A percentile compares a stretch with the other conserved stretches of the same genome.
These are phyloP conservation scores for Chymomyza costata DNA, from an alignment of 1,140 invertebrate species.

Conservation along the genomic window DNA sequence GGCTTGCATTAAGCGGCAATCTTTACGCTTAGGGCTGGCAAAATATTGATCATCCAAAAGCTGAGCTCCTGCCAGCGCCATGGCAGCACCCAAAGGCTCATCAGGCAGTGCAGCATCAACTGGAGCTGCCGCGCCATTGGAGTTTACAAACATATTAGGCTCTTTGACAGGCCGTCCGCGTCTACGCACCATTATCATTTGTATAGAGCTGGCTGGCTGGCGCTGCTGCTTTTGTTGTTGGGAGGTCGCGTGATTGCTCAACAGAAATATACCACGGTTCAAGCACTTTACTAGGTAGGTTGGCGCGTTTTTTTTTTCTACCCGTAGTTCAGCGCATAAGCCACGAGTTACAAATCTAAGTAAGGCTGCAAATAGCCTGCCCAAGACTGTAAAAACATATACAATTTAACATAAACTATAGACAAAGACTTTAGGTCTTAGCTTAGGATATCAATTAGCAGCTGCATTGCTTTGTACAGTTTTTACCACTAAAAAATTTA, in stretches of 20 bases:
- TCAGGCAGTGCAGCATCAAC: slow-evolving; percentile 14
- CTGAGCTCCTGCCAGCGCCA: slow-evolving; percentile 30
- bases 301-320: slow-evolving; percentile 39
- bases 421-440: too few species aligned
- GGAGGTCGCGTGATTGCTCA: slow-evolving; percentile 32
- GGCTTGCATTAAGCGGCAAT: slow-evolving; percentile 65
- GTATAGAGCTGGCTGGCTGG: too few species aligned
- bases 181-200: slow-evolving; percentile 66
- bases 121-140: slow-evolving; percentile 12
- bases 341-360: too few species aligned
- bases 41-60: slow-evolving; percentile 71
- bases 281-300: too few species aligned
- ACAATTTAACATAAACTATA: too few species aligned
- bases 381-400: neutral
- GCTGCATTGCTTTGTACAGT: too few species aligned
- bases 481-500: slow-evolving; percentile 62
- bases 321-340: too few species aligned
- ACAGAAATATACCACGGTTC: too few species aligned
- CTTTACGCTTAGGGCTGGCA: slow-evolving; percentile 75
- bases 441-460: too few species aligned
- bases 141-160: slow-evolving; percentile 25
- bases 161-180: slow-evolving; percentile 54
- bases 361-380: slow-evolving; percentile 35
- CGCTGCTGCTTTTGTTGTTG: neutral
- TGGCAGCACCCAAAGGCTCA: slow-evolving; percentile 16